Conservation (phyloP, 23 tunicate genomes). For the Botrylloides violaceus region DNA sequence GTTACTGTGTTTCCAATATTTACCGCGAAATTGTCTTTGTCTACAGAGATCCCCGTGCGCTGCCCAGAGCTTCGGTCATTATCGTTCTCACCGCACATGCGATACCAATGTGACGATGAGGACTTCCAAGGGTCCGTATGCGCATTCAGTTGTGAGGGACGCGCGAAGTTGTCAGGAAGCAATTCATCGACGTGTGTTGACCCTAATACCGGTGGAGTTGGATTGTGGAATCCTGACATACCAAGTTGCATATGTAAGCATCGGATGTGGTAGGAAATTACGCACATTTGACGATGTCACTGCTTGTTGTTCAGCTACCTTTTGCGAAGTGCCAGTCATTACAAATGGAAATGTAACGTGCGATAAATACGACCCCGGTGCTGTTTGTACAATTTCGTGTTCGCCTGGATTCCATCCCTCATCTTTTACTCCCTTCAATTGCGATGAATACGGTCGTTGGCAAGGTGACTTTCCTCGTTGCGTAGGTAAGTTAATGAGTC, state of each 20-base stretch:
- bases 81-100: neutral
- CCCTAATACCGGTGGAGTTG: neutral
- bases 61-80: neutral
- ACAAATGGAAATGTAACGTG: neutral
- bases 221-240: neutral
- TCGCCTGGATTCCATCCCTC: conserved; percentile 2
- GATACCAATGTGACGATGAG: neutral
- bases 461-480: neutral
- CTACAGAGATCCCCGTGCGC: neutral
- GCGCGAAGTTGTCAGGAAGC: neutral
- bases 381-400: conserved; percentile 3
- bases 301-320: too few species aligned
- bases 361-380: neutral
- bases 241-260: neutral
- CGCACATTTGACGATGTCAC: too few species aligned
- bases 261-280: too few species aligned
- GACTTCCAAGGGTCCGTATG: neutral
- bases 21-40: too few species aligned
- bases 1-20: too few species aligned
- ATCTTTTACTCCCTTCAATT: neutral
- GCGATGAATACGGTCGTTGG: neutral
- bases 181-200: neutral
- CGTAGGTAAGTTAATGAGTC: conserved; percentile 7
- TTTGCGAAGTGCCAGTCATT: neutral
- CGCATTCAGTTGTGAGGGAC: neutral